Base-by-base conservation (phyloP, 2,797 vertebrate species). In the Periophthalmus magnuspinnatus region DNA sequence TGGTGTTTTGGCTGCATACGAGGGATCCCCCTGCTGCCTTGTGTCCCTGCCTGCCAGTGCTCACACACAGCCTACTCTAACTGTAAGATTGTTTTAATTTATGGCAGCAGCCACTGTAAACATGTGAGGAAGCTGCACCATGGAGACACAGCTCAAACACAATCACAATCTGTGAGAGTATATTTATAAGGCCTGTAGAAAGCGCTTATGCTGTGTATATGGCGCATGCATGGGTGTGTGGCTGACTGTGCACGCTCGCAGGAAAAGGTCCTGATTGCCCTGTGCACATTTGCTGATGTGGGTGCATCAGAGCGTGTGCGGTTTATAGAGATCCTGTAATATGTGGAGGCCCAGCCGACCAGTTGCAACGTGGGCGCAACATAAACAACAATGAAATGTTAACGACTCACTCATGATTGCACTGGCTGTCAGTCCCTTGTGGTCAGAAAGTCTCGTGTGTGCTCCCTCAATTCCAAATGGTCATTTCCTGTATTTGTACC, bases 141-240 rank as follows among this genome's bases (percentile, higher is more conserved):
- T 95, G 94, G 94, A 90, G 90, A 97, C 93, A 38, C 57, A 60
- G 84, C 76, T 85, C 93, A 96, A 96, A 96, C 94, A 96, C 89
- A 91, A 89, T 92, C 86, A 86, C 92, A 92, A 81, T 90, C 91
- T 89, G 74, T 90, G 84, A 71, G 70, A 89, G 91, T 95, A 95
- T 96, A 95, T 96, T 96, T 95, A 95, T 94, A 96, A 92, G 92
- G 59, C 81, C 78, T 85, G 78, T 74, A 83, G 69, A 82, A 74
- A 79, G 79, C 60, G 68, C 77, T 75, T 66, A 75, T 70, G 70
- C 32, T 55, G 69, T 76, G 72, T 81, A 67, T 65, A 52, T 70
- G 6, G 66, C 69, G 41, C 63, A 63, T 60, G 24, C 36, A 47
- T 38, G 36, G 24, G 61, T 67, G 74, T 68, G 72, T 78, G 72